Conservation (phyloP, 2,113 vertebrate species). For the Xyliphius kryptos region DNA sequence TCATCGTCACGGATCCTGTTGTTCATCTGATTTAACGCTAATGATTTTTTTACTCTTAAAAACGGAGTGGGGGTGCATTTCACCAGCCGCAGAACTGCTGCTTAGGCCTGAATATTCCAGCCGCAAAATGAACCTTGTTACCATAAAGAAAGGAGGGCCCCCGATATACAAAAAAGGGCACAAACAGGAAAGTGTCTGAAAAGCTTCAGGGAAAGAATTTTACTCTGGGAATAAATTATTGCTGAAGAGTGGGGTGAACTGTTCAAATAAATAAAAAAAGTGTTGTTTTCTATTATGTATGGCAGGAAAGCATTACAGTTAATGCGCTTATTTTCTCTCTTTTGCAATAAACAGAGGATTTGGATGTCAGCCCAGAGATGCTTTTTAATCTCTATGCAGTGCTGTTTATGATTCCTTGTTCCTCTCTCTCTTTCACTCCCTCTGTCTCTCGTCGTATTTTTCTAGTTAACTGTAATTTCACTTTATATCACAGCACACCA, state of each 20-base stretch:
- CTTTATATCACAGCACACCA: background rate
- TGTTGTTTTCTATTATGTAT: background rate
- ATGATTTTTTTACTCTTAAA: conserved; percentile 13
- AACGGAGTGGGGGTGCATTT: background rate
- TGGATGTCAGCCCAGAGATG: conserved; percentile 6
- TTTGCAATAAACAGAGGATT: background rate
- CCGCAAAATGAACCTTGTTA: conserved; percentile 17
- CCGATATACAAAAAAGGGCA: background rate
- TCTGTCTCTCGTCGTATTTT: background rate
- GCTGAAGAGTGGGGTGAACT: background rate
- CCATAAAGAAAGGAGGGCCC: conserved; percentile 20
- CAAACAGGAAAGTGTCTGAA: background rate
- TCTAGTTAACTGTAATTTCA: background rate
- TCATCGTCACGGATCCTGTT: background rate
- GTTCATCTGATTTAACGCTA: background rate
- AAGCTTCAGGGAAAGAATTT: background rate
- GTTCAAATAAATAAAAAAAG: background rate
- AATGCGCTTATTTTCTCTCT: background rate
- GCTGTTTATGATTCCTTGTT: background rate
- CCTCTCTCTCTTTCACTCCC: background rate
- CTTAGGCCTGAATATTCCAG: conserved; percentile 12
- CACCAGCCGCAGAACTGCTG: conserved; percentile 1
- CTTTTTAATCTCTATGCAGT: background rate
- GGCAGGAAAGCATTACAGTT: background rate
- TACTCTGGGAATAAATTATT: conserved; percentile 7